Evolutionary conservation across 1,140 invertebrate genomes (phyloP), one percentile per base, ranked within the genome.

Genomic region (Drosophila orena): DNA sequence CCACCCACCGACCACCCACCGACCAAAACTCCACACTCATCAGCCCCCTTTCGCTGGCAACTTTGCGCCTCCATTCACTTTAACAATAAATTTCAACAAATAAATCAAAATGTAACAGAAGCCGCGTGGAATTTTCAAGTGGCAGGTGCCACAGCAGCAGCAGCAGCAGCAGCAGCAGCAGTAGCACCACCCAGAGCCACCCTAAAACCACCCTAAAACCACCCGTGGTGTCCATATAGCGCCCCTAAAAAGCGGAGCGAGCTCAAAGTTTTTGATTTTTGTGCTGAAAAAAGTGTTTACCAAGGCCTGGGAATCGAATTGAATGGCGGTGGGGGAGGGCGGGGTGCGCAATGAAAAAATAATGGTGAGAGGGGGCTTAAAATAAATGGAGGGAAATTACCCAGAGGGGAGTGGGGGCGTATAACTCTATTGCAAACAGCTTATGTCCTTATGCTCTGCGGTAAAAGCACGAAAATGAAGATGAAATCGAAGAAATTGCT

Each of bases 71-170:
- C 42, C 74, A 77, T 77, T 69, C 77, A 75, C 70, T 79, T 86
- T 76, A 70, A 86, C 83, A 86, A 86, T 86, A 86, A 86, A 86
- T 86, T 86, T 86, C 78, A 81, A 83, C 81, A 86, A 86, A 86
- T 86, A 86, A 86, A 86, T 86, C 83, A 86, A 86, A 86, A 88
- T 86, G 81, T 88, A 81, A 86, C 79, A 81, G 78, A 81, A 86
- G 81, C 81, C 78, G 74, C 72, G 81, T 70, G 83, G 75, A 78
- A 86, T 86, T 88, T 86, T 78, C 70, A 86, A 86, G 83, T 80
- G 78, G 60, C 81, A 86, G 81, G 81, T 86, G 81, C 64, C 65
- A 50, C 72, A 43, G 35, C 12, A 53, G 46, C 11, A 22, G 8
- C 27, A 30, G 27, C 3, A 8, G 27, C 27, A 30, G 2, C 27